Evolutionary conservation across 2,888 invertebrate genomes (phyloP).

Genomic region (Ariolimax columbianus): DNA sequence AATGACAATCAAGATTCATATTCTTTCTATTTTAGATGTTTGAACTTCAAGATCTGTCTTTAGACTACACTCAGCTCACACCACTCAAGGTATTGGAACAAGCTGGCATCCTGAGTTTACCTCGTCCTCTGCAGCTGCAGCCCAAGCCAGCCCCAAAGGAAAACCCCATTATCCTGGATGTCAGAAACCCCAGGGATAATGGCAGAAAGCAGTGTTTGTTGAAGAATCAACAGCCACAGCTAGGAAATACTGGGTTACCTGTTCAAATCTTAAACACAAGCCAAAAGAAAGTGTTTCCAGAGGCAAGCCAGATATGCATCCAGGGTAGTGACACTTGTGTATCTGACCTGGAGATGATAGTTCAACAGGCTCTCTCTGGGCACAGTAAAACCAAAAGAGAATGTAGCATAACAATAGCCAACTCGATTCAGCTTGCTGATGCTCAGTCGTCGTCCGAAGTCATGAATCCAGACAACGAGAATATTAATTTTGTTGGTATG

Average conservation of each 20-base stretch:
- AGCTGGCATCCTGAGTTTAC: slow-evolving; percentile 45
- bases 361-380: slow-evolving; percentile 37
- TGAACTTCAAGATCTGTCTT: slow-evolving; percentile 45
- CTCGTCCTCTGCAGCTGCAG: neutral
- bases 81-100: slow-evolving; percentile 44
- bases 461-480: neutral
- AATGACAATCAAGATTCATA: too few species aligned
- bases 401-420: slow-evolving; percentile 9
- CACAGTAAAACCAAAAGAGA: slow-evolving; percentile 22
- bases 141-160: neutral
- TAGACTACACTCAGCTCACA: slow-evolving; percentile 40
- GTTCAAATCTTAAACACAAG: neutral
- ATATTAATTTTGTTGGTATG: neutral
- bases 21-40: slow-evolving; percentile 41
- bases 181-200: neutral
- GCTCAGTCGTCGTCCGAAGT: slow-evolving; percentile 11
- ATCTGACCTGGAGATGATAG: slow-evolving; percentile 32
- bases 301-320: neutral
- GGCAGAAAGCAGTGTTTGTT: slow-evolving; percentile 27
- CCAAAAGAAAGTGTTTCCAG: neutral
- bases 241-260: neutral
- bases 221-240: slow-evolving; percentile 4
- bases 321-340: neutral
- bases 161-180: slow-evolving; percentile 19
- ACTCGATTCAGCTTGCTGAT: neutral